phyloP scores from a whole-genome alignment of 2,113 vertebrate genomes.

The Lethenteron reissneri region DNA sequence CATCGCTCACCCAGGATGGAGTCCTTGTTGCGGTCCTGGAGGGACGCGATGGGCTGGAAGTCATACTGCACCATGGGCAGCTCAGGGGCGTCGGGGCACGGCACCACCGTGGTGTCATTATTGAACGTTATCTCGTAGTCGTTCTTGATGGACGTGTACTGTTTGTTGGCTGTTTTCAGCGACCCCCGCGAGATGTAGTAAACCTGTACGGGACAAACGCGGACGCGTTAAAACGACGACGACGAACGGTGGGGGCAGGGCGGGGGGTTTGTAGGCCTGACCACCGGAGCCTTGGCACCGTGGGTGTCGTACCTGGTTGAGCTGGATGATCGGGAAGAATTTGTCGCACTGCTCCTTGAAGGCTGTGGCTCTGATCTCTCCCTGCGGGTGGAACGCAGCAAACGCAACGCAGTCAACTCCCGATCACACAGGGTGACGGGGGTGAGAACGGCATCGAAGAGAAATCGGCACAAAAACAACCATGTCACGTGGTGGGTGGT shows the following conservation, averaged over 20 bases:
- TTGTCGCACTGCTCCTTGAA: conserved; percentile 93
- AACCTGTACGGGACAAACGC: conserved; percentile 31
- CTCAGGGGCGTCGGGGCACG: conserved; percentile 41
- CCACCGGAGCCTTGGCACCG: background rate
- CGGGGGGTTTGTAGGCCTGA: background rate
- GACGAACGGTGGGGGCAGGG: background rate
- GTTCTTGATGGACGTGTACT: conserved; percentile 76
- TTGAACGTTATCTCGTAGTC: conserved; percentile 94
- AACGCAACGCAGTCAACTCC: too few relatives aligned
- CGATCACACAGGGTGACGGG: too few relatives aligned
- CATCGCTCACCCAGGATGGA: too few relatives aligned
- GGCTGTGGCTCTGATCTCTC: conserved; percentile 76
- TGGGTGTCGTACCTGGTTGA: conserved; percentile 54
- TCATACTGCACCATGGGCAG: conserved; percentile 69
- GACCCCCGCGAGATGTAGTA: conserved; percentile 75
- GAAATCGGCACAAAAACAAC: too few relatives aligned
- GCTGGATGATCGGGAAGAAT: conserved; percentile 57
- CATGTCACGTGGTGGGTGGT: too few relatives aligned
- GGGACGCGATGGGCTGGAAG: conserved; percentile 48
- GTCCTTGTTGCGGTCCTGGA: conserved; percentile 55
- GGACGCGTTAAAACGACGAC: background rate
- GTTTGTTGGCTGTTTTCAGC: conserved; percentile 91
- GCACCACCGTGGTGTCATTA: conserved; percentile 53
- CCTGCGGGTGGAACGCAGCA: conserved; percentile 24
- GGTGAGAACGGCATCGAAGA: too few relatives aligned